phyloP scores from a whole-genome alignment of 1,140 invertebrate species.

The Trichogramma pretiosum region DNA sequence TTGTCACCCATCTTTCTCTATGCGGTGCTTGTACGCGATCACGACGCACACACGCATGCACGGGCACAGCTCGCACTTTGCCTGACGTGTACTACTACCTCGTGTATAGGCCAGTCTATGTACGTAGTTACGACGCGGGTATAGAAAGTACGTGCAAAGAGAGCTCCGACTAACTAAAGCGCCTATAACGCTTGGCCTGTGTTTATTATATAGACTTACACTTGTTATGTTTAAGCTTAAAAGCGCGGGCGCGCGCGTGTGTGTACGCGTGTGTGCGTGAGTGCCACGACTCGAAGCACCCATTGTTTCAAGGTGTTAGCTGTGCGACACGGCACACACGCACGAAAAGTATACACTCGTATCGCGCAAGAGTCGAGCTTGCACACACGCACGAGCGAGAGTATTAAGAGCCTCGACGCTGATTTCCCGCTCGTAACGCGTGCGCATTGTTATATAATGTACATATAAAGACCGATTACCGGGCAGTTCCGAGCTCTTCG shows the following conservation, averaged over 20 bases:
- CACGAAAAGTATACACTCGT: background rate
- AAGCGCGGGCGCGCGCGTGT: conserved; percentile 37
- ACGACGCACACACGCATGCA: background rate
- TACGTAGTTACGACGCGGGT: no score
- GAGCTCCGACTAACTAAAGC: conserved; percentile 23
- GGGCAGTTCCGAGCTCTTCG: no score
- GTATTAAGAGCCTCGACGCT: background rate
- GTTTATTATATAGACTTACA: conserved; percentile 20
- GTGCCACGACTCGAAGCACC: background rate
- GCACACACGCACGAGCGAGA: background rate
- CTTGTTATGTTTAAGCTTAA: conserved; percentile 29
- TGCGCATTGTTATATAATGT: background rate
- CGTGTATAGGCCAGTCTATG: conserved; percentile 27
- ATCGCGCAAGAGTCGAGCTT: background rate
- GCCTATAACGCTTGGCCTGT: conserved; percentile 15
- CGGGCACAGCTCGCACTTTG: background rate
- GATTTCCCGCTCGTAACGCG: background rate
- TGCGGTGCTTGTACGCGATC: background rate
- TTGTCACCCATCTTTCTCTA: background rate
- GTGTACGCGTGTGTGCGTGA: background rate
- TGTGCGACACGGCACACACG: background rate
- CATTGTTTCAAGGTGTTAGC: background rate
- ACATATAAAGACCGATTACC: background rate
- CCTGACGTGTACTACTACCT: conserved; percentile 28
- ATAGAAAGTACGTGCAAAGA: no score